phyloP scores from a whole-genome alignment of 2,113 vertebrate species.

The Fukomys damarensis region DNA sequence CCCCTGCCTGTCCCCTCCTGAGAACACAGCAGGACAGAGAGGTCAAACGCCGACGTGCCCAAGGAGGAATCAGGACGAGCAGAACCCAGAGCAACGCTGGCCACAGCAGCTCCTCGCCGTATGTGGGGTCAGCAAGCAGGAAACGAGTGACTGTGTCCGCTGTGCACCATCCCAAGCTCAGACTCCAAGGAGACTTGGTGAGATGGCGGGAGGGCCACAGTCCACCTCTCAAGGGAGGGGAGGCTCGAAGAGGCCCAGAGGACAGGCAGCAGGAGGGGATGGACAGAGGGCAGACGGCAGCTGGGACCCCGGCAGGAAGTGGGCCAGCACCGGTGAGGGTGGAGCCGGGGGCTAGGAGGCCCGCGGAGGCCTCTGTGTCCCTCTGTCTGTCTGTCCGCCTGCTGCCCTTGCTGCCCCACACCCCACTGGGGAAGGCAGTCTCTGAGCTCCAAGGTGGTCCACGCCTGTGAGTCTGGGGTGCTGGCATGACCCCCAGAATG shows the following conservation, averaged over 20 bases:
- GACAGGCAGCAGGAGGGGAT: neutral
- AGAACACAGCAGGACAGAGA: neutral
- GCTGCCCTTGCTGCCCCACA: neutral
- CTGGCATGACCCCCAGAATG: neutral
- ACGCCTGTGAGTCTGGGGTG: accelerated
- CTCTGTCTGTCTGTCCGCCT: neutral
- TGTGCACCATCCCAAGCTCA: neutral
- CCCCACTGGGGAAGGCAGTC: neutral
- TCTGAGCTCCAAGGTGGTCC: neutral
- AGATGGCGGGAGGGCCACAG: neutral
- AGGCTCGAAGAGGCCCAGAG: neutral
- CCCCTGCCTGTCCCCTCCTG: neutral
- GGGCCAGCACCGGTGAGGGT: neutral
- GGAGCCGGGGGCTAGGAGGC: neutral
- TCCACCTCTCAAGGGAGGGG: neutral
- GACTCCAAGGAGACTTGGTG: neutral
- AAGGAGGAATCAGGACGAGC: neutral
- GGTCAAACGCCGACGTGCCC: neutral
- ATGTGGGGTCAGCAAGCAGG: neutral
- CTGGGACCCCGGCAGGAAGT: neutral
- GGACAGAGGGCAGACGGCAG: too few relatives aligned
- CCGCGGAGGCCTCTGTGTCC: neutral
- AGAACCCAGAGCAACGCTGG: neutral
- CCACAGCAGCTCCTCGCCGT: neutral
- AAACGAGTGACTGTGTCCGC: neutral